Evolutionary conservation across 2,797 vertebrate species (phyloP).

Genomic region (Cyprinodon diabolis): DNA sequence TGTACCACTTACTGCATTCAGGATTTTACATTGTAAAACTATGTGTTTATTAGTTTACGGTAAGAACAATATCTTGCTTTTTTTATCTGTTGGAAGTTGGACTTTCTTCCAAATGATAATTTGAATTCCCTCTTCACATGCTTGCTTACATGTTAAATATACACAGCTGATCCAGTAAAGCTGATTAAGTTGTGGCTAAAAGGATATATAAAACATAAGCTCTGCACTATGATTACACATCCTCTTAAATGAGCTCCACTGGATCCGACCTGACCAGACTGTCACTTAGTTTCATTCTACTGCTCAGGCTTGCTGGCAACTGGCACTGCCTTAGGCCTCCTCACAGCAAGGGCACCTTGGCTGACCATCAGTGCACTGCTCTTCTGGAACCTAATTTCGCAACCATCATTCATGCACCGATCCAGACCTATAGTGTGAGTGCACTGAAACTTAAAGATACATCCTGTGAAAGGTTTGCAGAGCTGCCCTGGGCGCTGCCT

Average conservation of each 20-base stretch:
- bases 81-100: background rate
- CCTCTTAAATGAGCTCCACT: background rate
- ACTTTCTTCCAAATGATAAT: background rate
- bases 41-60: background rate
- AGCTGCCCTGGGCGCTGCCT: slow-evolving; percentile 51
- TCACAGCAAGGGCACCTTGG: slow-evolving; percentile 62
- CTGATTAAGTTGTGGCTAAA: background rate
- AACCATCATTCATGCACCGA: slow-evolving; percentile 47
- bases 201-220: background rate
- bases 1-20: background rate
- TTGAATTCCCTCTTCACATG: background rate
- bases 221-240: background rate
- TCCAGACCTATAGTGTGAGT: slow-evolving; percentile 30
- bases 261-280: slow-evolving; percentile 35
- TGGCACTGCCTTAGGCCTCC: slow-evolving; percentile 49
- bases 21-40: background rate
- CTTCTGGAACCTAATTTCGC: slow-evolving; percentile 54
- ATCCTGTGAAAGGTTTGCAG: slow-evolving; percentile 58
- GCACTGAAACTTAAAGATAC: slow-evolving; percentile 43
- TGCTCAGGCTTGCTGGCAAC: slow-evolving; percentile 38
- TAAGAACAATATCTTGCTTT: background rate
- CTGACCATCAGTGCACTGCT: slow-evolving; percentile 27
- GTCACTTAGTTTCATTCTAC: slow-evolving; percentile 24
- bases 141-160: background rate
- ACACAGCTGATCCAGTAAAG: background rate